These are phyloP conservation scores for Catocala fraxini DNA, from an alignment of 2,888 invertebrate genomes.

Conservation along the genomic window DNA sequence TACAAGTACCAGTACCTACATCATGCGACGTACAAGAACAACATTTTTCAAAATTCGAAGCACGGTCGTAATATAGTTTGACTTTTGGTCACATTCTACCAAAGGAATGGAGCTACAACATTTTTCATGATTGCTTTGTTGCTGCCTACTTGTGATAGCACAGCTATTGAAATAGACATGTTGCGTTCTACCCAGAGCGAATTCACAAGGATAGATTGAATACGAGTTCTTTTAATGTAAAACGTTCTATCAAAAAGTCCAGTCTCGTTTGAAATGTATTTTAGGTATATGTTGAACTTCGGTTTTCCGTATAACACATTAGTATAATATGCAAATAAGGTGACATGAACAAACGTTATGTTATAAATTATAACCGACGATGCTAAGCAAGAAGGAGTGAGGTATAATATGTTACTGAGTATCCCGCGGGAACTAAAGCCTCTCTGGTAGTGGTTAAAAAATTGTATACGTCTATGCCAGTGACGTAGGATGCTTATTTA, in stretches of 20 bases:
- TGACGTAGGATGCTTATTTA: conserved; percentile 2
- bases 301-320: too few species aligned
- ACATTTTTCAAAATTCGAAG: conserved; percentile 4
- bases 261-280: too few species aligned
- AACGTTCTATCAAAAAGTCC: too few species aligned
- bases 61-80: background rate
- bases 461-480: background rate
- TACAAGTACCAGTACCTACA: background rate
- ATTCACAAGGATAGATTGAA: too few species aligned
- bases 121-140: background rate
- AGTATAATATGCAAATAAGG: background rate
- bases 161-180: too few species aligned
- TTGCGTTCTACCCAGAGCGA: too few species aligned
- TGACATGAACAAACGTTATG: background rate
- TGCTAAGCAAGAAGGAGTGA: background rate
- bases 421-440: conserved; percentile 4
- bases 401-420: conserved; percentile 9
- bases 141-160: background rate
- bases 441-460: conserved; percentile 8
- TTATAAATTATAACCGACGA: background rate
- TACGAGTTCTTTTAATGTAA: too few species aligned
- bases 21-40: background rate
- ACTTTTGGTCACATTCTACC: conserved; percentile 4
- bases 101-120: background rate
- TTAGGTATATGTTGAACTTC: too few species aligned